Base-by-base conservation (phyloP, 1,140 invertebrate species). In the Heliconius hewitsoni region DNA sequence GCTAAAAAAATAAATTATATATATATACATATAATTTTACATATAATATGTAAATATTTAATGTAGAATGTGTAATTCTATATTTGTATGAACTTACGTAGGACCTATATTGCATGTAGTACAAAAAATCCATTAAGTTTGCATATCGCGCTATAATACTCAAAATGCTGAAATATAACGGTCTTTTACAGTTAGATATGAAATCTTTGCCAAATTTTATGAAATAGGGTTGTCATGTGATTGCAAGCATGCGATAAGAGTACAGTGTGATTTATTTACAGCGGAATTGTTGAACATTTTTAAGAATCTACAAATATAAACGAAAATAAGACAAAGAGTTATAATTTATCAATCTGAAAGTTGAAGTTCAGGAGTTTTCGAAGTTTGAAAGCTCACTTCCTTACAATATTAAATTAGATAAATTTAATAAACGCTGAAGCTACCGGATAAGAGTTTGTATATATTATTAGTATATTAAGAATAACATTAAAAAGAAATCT, bases 191-290 rank as follows among this genome's bases (percentile, higher is more conserved):
- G 60, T 66, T 66, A 30, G 23, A 30, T 13, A 66, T 27, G 11
- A 66, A 66, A 66, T 66, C 60, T 66, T 66, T 66, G 60, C 60
- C 60, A 66, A 66, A 66, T 30, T 66, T 66, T 66, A 66, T 66
- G 23, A 66, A 30, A 66, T 66, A 66, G 60, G 60, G 60, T 30
- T 66, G 60, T 66, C 60, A 66, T 66, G 60, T 66, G 3, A 66
- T 13, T 66, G 3, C 30, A 8, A 27, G 5, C 27, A 9, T 23
- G 3, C 27, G 23, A 66, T 66, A 11, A 27, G 23, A 27, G 5
- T 66, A 30, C 23, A 60, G 23, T 66, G 11, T 30, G 11, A 66
- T 30, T 27, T 66, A 66, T 66, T 66, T 66, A 1, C 60, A 66
- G 13, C n/a, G n/a, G 9, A 8, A 23, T 66, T 27, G 60, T 66